Conservation (phyloP, 2,888 invertebrate species). For the Lasioglossum calceatum region DNA sequence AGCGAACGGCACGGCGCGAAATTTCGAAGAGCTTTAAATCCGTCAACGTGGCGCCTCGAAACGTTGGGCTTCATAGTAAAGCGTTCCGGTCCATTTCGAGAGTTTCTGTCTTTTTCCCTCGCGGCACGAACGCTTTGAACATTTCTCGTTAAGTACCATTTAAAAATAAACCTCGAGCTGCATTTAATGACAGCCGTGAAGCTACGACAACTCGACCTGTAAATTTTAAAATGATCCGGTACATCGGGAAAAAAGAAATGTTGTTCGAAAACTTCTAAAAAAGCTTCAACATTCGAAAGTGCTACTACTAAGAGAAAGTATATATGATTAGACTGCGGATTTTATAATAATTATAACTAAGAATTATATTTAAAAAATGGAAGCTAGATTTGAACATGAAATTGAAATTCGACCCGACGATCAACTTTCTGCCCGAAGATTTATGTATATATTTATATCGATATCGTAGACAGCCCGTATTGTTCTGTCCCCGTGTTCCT, state of each 20-base stretch:
- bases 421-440: not conserved
- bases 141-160: not conserved
- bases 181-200: not conserved
- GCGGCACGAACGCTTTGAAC: not conserved
- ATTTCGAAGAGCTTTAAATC: conserved; percentile 31
- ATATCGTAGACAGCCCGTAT: not conserved
- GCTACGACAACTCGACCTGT: not conserved
- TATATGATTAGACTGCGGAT: not conserved
- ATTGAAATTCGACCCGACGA: not conserved
- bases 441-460: not conserved
- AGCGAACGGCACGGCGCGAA: conserved; percentile 7
- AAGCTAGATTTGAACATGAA: not conserved
- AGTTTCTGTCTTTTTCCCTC: not conserved
- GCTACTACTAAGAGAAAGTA: not conserved
- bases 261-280: not conserved
- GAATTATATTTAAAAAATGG: not conserved
- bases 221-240: not conserved
- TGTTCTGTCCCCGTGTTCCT: not conserved
- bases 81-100: not conserved
- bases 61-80: not conserved
- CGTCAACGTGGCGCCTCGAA: conserved; percentile 9
- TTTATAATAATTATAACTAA: too few relatives aligned
- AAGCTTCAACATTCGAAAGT: not conserved
- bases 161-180: not conserved
- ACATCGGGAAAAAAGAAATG: not conserved